Evolutionary conservation across 2,797 vertebrate species (phyloP), one percentile per base, ranked within the genome.

Genomic region (Mormyrus hasselquistii): DNA sequence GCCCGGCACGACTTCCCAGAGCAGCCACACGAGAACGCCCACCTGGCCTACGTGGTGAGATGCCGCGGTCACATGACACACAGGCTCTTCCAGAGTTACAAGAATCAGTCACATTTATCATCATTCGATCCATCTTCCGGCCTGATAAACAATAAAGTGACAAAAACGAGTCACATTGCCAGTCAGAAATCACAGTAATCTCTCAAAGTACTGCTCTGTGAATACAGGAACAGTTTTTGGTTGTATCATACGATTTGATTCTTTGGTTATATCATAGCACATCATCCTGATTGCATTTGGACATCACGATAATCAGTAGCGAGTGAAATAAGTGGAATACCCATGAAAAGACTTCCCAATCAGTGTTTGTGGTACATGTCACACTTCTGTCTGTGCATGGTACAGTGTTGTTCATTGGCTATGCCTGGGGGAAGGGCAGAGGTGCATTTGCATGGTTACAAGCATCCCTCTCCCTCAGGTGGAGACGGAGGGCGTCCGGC

Each of bases 1-100:
- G 97, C 97, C 0, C 93, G 95, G 0, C 96, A 97, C 3, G 96
- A 97, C 90, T 98, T 99, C 92, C 98, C 98, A 0, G 97, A 98
- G 89, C 95, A 95, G 59, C 97, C 98, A 0, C 98, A 98, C 0
- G 97, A 99, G 95, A 99, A 99, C 0, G 96, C 96, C 0, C 98
- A 99, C 92, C 95, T 99, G 87, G 96, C 97, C 90, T 97, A 96
- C 82, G 95, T 96, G 91, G 97, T 95, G 92, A 14, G 19, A 2
- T 10, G 8, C 7, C 8, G 19, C 0, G 2, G 50, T 86, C 49
- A 55, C 49, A 1, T 29, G 3, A 7, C 50, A 52, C 6, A 16
- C 47, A 25, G 25, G 25, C 25, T 29, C 25, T 29, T 29, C 65
- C 65, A 73, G 29, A 38, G 65, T 5, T 38, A 73, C 65, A 73